A percentile compares a stretch with the other conserved stretches of the same genome.
These are phyloP conservation scores for Ephydatia muelleri DNA, from an alignment of 37 sponge, comb jelly and placozoan genomes.

Conservation along the genomic window DNA sequence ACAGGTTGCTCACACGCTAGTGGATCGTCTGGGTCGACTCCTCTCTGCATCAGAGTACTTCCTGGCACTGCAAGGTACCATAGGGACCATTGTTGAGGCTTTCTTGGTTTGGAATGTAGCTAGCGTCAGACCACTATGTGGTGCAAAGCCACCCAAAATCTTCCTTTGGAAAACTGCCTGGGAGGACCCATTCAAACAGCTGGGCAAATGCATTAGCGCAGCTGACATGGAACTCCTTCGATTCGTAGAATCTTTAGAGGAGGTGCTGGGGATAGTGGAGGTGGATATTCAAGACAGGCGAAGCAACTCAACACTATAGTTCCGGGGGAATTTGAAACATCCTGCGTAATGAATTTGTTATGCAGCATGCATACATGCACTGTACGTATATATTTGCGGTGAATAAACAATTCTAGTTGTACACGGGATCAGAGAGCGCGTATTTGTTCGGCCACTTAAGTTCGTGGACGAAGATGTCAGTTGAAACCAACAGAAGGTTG, in stretches of 20 bases:
- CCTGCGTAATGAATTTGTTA: neutral
- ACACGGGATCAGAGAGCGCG: too few relatives aligned
- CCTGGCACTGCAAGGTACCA: constrained; percentile 57
- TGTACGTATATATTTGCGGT: neutral
- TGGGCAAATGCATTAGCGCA: neutral
- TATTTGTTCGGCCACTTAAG: too few relatives aligned
- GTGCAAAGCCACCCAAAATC: constrained; percentile 34
- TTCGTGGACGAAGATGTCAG: neutral
- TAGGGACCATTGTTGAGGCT: constrained; percentile 75
- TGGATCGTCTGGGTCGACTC: constrained; percentile 49
- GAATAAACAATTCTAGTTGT: neutral
- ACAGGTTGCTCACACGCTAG: constrained; percentile 11
- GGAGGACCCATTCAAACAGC: constrained; percentile 22
- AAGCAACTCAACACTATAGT: too few relatives aligned
- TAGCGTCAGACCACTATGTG: constrained; percentile 14
- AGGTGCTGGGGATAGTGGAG: constrained; percentile 29
- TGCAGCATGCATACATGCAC: neutral
- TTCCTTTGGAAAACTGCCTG: constrained; percentile 46
- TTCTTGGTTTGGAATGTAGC: constrained; percentile 53
- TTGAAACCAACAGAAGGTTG: neutral
- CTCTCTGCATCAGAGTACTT: constrained; percentile 42
- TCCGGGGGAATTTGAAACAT: neutral
- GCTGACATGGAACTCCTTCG: neutral
- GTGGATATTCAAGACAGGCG: constrained; percentile 7
- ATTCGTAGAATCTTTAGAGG: constrained; percentile 34